These are phyloP conservation scores for Papilio polytes DNA, from an alignment of 1,140 invertebrate genomes.

Conservation along the genomic window DNA sequence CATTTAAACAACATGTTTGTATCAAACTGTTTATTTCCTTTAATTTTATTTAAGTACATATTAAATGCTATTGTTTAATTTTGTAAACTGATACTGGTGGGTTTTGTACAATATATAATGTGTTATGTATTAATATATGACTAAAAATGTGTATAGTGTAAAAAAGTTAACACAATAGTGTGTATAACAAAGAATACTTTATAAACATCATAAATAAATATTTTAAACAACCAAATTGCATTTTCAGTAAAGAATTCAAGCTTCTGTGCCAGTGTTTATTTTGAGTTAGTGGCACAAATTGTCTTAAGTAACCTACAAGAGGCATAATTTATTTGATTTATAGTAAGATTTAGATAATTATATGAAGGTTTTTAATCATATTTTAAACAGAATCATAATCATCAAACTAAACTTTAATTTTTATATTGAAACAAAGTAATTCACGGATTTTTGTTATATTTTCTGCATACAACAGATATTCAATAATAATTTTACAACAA, in stretches of 20 bases:
- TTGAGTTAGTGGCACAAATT: too few relatives aligned
- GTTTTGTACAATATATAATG: conserved; percentile 10
- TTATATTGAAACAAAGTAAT: too few relatives aligned
- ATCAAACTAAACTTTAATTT: too few relatives aligned
- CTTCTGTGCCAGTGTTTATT: neutral
- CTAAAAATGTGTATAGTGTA: conserved; percentile 6
- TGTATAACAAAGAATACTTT: neutral
- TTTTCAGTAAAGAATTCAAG: neutral
- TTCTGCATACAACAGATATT: neutral
- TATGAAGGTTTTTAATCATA: too few relatives aligned
- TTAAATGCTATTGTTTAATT: conserved; percentile 3
- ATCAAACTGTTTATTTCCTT: conserved; percentile 1
- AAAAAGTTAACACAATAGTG: conserved; percentile 3
- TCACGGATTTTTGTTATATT: too few relatives aligned
- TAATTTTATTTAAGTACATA: conserved; percentile 3
- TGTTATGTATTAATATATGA: neutral
- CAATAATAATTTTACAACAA: neutral
- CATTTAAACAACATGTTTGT: neutral
- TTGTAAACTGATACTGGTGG: conserved; percentile 6
- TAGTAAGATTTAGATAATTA: too few relatives aligned
- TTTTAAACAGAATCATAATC: too few relatives aligned
- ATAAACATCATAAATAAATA: conserved; percentile 4
- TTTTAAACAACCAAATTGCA: conserved; percentile 4
- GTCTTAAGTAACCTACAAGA: neutral
- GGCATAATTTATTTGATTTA: neutral